Evolutionary conservation across 53 echinoderm and acorn worm genomes (phyloP), one percentile per base, ranked within the genome.

Genomic region (Henricia sp.): DNA sequence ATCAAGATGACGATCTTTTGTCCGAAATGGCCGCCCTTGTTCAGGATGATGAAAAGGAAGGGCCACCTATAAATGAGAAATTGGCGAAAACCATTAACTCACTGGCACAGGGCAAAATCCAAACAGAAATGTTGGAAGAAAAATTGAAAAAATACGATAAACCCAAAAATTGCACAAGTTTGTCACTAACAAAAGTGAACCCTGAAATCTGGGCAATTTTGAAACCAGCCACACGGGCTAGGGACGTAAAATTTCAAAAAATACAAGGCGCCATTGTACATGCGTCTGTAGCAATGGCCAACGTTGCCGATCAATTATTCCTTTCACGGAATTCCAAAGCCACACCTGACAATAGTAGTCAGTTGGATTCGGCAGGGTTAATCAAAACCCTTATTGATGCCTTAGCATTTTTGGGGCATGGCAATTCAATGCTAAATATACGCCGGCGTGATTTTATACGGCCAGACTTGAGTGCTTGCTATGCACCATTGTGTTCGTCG

Each of bases 311-410:
- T 17, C 55, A 19, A 19, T 55, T 55, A 21, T 55, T 55, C 4
- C 55, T 19, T 5, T 16, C 55, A 55, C 55, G 21, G 17, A 55
- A 55, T 55, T 5, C 55, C 6, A 44, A 44, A 44, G 13, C 6
- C 6, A 9, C 13, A 19, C 21, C 55, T 19, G 55, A 11, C 16
- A 20, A 11, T 55, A 10, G 4, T 55, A 21, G 17, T 55, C 55
- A n/a, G n/a, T n/a, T 55, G 21, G 21, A 55, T 55, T 19, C 55
- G 4, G 55, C 55, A 10, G 19, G 21, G 55, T 20, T 55, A 19
- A 20, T 55, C 4, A 55, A 55, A 55, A 55, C 55, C 55, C 55
- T 55, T 19, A 55, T 55, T 55, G 55, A 55, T 21, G 55, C 55
- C 16, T 4, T 55, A 4, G 55, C 55, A 5, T 19, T 55, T 55